Conservation (phyloP, 1,140 invertebrate genomes). For the Gryllus bimaculatus region DNA sequence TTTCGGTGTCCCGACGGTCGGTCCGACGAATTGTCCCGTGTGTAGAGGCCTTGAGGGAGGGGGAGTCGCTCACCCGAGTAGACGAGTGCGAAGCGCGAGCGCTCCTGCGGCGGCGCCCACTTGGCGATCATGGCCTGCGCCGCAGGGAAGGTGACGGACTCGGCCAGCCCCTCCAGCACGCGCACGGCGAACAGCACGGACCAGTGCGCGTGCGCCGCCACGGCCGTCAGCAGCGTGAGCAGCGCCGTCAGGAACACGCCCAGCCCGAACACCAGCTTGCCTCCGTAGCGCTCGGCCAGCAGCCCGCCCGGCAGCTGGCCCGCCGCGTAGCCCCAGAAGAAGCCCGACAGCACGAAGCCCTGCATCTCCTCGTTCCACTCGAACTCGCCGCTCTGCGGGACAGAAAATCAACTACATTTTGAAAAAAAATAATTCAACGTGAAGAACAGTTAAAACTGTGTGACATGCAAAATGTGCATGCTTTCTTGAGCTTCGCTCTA, state of each 20-base stretch:
- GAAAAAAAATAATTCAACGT: too few relatives aligned
- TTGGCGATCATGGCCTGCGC: neutral
- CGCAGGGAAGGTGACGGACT: neutral
- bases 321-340: conserved; percentile 40
- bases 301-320: conserved; percentile 41
- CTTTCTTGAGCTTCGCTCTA: too few relatives aligned
- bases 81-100: neutral
- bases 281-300: conserved; percentile 34
- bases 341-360: conserved; percentile 36
- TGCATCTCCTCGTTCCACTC: conserved; percentile 28
- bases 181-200: conserved; percentile 28
- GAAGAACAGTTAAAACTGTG: too few relatives aligned
- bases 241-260: conserved; percentile 60
- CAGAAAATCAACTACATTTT: too few relatives aligned
- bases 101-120: neutral
- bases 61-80: neutral
- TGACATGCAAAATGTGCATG: too few relatives aligned
- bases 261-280: conserved; percentile 36
- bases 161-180: conserved; percentile 45
- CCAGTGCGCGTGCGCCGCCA: conserved; percentile 55
- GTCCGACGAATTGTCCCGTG: too few relatives aligned
- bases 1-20: too few relatives aligned
- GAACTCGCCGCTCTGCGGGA: conserved; percentile 10
- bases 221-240: conserved; percentile 62
- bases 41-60: too few relatives aligned